phyloP scores from a whole-genome alignment of 2,888 invertebrate genomes.

The Drosophila yooni region DNA sequence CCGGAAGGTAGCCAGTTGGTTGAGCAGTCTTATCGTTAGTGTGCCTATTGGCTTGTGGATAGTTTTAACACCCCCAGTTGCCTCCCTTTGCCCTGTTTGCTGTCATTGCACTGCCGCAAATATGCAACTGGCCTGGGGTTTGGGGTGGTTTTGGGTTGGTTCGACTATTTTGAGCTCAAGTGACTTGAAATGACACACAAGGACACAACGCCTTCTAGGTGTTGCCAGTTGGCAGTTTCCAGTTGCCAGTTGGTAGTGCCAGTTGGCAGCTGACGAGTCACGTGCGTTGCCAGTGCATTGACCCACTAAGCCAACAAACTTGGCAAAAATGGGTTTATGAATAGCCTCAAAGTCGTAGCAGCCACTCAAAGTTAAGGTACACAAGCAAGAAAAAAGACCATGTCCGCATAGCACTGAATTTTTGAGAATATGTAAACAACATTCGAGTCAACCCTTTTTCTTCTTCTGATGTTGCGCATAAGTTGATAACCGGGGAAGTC shows the following conservation, averaged over 20 bases:
- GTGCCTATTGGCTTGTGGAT: conserved; percentile 57
- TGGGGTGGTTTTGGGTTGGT: conserved; percentile 30
- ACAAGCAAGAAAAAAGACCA: neutral
- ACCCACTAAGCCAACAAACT: conserved; percentile 59
- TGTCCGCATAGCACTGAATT: conserved; percentile 6
- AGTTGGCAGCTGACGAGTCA: conserved; percentile 57
- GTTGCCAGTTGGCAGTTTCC: conserved; percentile 38
- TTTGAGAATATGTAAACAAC: conserved; percentile 29
- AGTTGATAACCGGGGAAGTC: conserved; percentile 9
- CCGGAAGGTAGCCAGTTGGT: conserved; percentile 63
- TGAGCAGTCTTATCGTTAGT: conserved; percentile 62
- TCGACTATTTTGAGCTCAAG: conserved; percentile 69
- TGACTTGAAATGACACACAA: conserved; percentile 76
- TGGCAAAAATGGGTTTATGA: conserved; percentile 44
- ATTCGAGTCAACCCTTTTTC: conserved; percentile 17
- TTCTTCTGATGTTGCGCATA: conserved; percentile 7
- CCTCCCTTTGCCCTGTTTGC: conserved; percentile 41
- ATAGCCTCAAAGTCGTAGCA: conserved; percentile 57
- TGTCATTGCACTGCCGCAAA: conserved; percentile 68
- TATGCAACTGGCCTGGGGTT: conserved; percentile 7
- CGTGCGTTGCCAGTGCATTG: conserved; percentile 68
- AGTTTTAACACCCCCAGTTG: conserved; percentile 25
- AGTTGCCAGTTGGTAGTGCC: conserved; percentile 37
- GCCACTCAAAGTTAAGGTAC: conserved; percentile 27
- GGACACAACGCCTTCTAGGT: conserved; percentile 59